Base-by-base conservation (phyloP, 2,797 vertebrate genomes). In the Momotus momota region DNA sequence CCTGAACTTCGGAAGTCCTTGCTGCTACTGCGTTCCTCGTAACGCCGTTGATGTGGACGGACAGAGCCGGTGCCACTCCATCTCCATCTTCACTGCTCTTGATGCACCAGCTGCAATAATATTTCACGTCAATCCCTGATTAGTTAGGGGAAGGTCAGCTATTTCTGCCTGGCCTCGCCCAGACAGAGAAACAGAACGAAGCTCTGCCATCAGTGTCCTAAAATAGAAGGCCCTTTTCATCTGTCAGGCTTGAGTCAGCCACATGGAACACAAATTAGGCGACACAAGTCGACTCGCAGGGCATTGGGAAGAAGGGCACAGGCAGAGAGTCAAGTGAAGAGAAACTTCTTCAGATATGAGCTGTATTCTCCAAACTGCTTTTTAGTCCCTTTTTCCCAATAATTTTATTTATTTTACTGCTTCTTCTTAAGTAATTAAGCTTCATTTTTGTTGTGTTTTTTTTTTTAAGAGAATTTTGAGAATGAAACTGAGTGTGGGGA, bases 401-500 rank as follows among this genome's bases (percentile, higher is more conserved):
- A 38, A 8, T 75, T 87, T 58, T 35, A 46, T 55, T 83, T 58
- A 71, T 66, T 54, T 57, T 66, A 40, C 21, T 86, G 12, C 10
- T 73, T n/a, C 26, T 58, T 88, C 61, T 70, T 77, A 66, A 94
- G 38, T 62, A 66, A 48, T 67, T 67, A 31, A 38, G 9, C 3
- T 7, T 19, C 35, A n/a, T n/a, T 16, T 49, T 8, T 51, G 27
- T 27, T 10, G 18, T 9, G 12, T 20, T 38, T 35, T 40, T n/a
- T n/a, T 35, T 67, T 55, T 66, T 27, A 71, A 93, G 61, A 40
- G 35, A 81, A 79, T 49, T 82, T 91, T 1, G 26, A 94, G 75
- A 86, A 99, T 99, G 99, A 99, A 98, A 98, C 97, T 99, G 29
- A 99, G 98, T 3, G 98, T 99, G 74, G 99, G 98, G 6, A 97